A percentile compares a stretch with the other conserved stretches of the same genome.
phyloP scores from a whole-genome alignment of 2,888 invertebrate genomes.

The Stenolophus ochropezus region DNA sequence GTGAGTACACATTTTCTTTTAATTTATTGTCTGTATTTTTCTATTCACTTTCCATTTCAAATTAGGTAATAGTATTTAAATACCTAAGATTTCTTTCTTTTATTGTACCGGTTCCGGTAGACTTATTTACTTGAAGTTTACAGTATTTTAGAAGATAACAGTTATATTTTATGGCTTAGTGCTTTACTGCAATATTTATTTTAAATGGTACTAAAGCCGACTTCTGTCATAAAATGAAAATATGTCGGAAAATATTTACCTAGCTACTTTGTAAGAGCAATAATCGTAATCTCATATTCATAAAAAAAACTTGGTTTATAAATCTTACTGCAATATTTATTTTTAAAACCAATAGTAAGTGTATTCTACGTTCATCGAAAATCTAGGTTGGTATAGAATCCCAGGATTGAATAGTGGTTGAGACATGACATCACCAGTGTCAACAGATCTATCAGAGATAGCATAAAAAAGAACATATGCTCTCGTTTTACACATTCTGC shows the following conservation, averaged over 20 bases:
- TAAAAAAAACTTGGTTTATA: too few relatives aligned
- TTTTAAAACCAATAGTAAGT: too few relatives aligned
- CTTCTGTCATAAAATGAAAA: conserved; percentile 8
- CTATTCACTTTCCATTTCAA: too few relatives aligned
- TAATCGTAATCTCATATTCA: background rate
- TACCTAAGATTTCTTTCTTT: background rate
- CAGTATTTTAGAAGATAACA: conserved; percentile 21
- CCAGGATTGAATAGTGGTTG: too few relatives aligned
- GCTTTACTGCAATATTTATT: conserved; percentile 16
- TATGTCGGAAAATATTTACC: conserved; percentile 12
- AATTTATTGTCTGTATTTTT: too few relatives aligned
- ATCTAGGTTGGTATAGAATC: too few relatives aligned
- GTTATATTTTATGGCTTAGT: conserved; percentile 10
- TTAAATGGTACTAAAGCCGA: background rate
- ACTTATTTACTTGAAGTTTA: background rate
- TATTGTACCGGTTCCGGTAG: background rate
- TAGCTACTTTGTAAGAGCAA: conserved; percentile 20
- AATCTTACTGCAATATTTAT: too few relatives aligned
- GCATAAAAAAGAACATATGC: conserved; percentile 44
- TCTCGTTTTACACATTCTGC: conserved; percentile 44
- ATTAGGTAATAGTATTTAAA: too few relatives aligned
- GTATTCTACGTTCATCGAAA: too few relatives aligned
- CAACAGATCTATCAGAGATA: conserved; percentile 44
- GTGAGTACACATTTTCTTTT: too few relatives aligned
- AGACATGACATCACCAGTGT: conserved; percentile 43